Percentiles rank a stretch among this genome's conserved stretches.
Evolutionary conservation across 1,140 invertebrate genomes (phyloP).

Genomic region (Chelonus insularis): DNA sequence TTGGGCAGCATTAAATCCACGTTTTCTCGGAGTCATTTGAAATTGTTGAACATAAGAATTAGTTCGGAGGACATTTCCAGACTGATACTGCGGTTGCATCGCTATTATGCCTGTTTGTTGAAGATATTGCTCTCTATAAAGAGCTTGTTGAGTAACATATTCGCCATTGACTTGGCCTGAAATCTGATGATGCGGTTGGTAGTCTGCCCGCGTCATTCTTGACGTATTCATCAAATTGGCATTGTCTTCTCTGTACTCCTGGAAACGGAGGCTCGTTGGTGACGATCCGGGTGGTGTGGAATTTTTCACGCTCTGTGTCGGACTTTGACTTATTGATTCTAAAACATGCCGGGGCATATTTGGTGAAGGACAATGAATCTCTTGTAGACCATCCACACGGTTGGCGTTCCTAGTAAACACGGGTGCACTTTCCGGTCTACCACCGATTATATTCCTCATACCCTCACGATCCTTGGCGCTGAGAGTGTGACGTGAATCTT

Average conservation of each 20-base stretch:
- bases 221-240: slow-evolving; percentile 23
- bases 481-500: slow-evolving; percentile 33
- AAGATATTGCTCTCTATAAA: slow-evolving; percentile 51
- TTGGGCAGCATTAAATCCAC: slow-evolving; percentile 48
- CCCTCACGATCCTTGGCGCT: slow-evolving; percentile 51
- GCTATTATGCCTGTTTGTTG: slow-evolving; percentile 50
- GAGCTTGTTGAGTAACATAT: slow-evolving; percentile 42
- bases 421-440: slow-evolving; percentile 52
- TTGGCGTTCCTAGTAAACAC: slow-evolving; percentile 49
- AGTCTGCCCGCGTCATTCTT: neutral
- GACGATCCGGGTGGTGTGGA: slow-evolving; percentile 41
- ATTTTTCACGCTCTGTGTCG: slow-evolving; percentile 50
- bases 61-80: slow-evolving; percentile 43
- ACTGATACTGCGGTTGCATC: slow-evolving; percentile 38
- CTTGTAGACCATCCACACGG: slow-evolving; percentile 51
- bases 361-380: slow-evolving; percentile 41
- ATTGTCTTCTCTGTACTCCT: slow-evolving; percentile 42
- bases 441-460: slow-evolving; percentile 54
- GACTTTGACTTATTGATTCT: slow-evolving; percentile 55
- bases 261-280: slow-evolving; percentile 42
- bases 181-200: neutral
- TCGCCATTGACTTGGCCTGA: slow-evolving; percentile 41
- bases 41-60: slow-evolving; percentile 51
- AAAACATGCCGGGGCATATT: slow-evolving; percentile 53
- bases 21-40: slow-evolving; percentile 46